Evolutionary conservation across 2,797 vertebrate species (phyloP), one percentile per base, ranked within the genome.

Genomic region (Fratercula arctica): DNA sequence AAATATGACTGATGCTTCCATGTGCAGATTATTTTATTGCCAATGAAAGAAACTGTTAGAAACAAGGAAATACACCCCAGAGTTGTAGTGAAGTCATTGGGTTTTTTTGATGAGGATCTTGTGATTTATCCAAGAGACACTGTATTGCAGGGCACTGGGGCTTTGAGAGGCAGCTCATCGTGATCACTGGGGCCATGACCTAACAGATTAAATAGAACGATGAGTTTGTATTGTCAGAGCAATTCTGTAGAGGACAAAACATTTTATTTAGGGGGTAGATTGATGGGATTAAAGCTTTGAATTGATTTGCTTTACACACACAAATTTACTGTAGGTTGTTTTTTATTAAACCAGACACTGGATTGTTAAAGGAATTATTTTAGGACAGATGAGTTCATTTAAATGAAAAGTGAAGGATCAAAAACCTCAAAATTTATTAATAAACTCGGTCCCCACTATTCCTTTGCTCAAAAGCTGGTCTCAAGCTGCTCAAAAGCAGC

Each of bases 191-290:
- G 96, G 96, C 97, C 90, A 8, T 75, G 94, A 97, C 96, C 96
- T 95, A 75, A 59, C 74, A 97, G 98, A 98, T 98, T 97, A 98
- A 96, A 90, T 82, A 85, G 92, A 95, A 92, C 5, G 41, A 97
- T 96, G 97, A 97, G 85, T 96, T 97, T 95, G 78, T 97, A 43
- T 97, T 97, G 93, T 97, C 95, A 92, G 76, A 93, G 41, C 89
- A 96, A 95, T 97, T 96, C 83, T 83, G 76, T 95, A 61, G 87
- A 97, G 96, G 84, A 96, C 72, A 95, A 85, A 96, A 86, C 76
- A 76, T 96, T 95, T 96, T 48, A 89, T 81, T 91, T 96, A 56
- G 48, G 69, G 81, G 45, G 70, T 89, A 96, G 86, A 74, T 87
- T 96, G 93, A 94, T 95, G 80, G 90, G 84, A 96, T 97, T 97